Evolutionary conservation across 2,888 invertebrate genomes (phyloP), one percentile per base, ranked within the genome.

Genomic region (Oxycera nigricornis): DNA sequence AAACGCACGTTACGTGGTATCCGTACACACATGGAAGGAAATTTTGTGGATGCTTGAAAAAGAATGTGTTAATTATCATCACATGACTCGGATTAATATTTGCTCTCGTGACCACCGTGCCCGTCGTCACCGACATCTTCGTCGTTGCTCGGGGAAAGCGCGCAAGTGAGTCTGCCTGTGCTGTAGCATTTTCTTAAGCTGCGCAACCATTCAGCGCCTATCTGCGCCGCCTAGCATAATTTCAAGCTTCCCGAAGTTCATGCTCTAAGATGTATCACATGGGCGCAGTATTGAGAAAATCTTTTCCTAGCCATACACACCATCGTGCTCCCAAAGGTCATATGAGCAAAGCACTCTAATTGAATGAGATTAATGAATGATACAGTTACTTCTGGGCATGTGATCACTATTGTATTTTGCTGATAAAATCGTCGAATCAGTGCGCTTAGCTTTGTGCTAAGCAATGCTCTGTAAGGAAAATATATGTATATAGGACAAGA

Each of bases 31-130:
- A 59, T 7, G 11, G 11, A 31, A n/a, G 11, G 17, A 67, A 67
- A 41, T 67, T 41, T 41, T 24, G 14, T 22, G 17, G 46, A 67
- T 67, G 46, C 6, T 41, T 41, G 11, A 67, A 67, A 17, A 68
- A 68, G 24, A 41, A 46, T 41, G 41, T 70, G 41, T 26, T 70
- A 50, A 68, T 68, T 70, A 52, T 70, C 70, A 70, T 70, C 70
- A 70, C 70, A 70, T 70, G 70, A 70, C 70, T 70, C 22, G 70
- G 70, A 70, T 70, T 70, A 70, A 41, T 70, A 52, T 70, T 70
- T 70, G 70, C 70, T 70, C 70, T 70, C 70, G 70, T 70, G 70
- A 70, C 70, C 55, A n/a, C 4, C 55, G 70, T 26, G 22, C 30
- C 26, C 65, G 24, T 24, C 2, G 11, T 9, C 55, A 55, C 55